Base-by-base conservation (phyloP, 1,140 invertebrate genomes). In the Macrotrachela quadricornifera region DNA sequence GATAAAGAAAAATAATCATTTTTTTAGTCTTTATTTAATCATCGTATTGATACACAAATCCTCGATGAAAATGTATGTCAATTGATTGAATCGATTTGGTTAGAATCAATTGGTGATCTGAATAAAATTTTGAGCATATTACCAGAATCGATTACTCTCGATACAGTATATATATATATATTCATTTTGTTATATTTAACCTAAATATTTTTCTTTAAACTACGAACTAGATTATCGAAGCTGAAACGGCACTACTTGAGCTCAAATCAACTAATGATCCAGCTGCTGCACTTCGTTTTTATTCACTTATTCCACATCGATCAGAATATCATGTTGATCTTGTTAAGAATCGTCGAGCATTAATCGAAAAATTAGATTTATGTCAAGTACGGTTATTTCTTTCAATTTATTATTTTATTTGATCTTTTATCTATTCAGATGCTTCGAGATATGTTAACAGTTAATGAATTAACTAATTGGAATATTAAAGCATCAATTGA, bases 391-490 rank as follows among this genome's bases (percentile, higher is more conserved):
- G 10, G 3, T 1, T n/a, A 16, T 15, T 42, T 8, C 3, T 17
- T 30, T 15, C n/a, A 12, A 13, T 21, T 14, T 55, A 13, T 13
- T n/a, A 40, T 44, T 49, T 51, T 49, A 36, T 56, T 17, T 40
- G 53, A 38, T 47, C 30, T 47, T 46, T 13, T 54, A 57, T 15
- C 56, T 61, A 6, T n/a, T n/a, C 49, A 68, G 64, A 49, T 67
- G 46, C 59, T 68, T 13, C 59, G 59, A 39, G 66, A 68, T 45
- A 62, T 68, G 58, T 47, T 64, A n/a, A 57, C 63, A 8, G 62
- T 68, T 1, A 62, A 58, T 54, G 66, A 68, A 47, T 58, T 62
- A 18, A 67, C 63, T 10, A 55, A 59, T 51, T 68, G 63, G 62
- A 60, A 56, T 12, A 55, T 48, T 11, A 57, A 58, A 47, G 49